These are phyloP conservation scores for Trigoniulus corallinus DNA, from an alignment of 1,140 invertebrate genomes.

Conservation along the genomic window DNA sequence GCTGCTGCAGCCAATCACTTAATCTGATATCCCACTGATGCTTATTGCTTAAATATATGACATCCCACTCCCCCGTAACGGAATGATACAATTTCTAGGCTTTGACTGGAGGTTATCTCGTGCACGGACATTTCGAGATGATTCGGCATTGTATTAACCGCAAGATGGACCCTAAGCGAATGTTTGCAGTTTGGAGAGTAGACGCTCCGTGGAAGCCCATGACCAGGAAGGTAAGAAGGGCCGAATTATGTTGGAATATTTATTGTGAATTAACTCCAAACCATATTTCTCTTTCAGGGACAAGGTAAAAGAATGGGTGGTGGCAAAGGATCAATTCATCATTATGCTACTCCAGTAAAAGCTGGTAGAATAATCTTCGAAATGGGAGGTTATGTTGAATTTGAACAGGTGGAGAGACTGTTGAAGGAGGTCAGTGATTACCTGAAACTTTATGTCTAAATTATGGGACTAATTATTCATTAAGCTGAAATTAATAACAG, in stretches of 20 bases:
- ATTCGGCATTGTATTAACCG: slow-evolving; percentile 54
- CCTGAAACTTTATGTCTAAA: neutral
- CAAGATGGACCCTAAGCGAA: slow-evolving; percentile 54
- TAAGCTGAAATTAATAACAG: slow-evolving; percentile 17
- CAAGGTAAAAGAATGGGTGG: slow-evolving; percentile 84
- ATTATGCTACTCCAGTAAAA: slow-evolving; percentile 88
- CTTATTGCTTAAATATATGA: too few species aligned
- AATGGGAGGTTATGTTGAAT: slow-evolving; percentile 78
- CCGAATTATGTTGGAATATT: too few species aligned
- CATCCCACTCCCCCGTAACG: too few species aligned
- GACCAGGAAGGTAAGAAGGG: slow-evolving; percentile 60
- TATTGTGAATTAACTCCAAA: too few species aligned
- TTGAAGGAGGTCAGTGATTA: neutral
- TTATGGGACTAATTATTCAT: too few species aligned
- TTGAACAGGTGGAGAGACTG: slow-evolving; percentile 16
- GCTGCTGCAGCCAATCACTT: too few species aligned
- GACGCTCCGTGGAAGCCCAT: slow-evolving; percentile 89
- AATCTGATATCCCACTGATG: too few species aligned
- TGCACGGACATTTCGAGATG: slow-evolving; percentile 70
- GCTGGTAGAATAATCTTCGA: slow-evolving; percentile 84
- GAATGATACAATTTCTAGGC: slow-evolving; percentile 38
- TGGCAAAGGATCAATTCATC: slow-evolving; percentile 87
- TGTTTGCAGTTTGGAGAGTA: slow-evolving; percentile 91
- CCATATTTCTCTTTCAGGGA: slow-evolving; percentile 31
- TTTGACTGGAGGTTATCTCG: slow-evolving; percentile 60